These are phyloP conservation scores for Montifringilla adamsi DNA, from an alignment of 2,113 vertebrate genomes.

Conservation along the genomic window DNA sequence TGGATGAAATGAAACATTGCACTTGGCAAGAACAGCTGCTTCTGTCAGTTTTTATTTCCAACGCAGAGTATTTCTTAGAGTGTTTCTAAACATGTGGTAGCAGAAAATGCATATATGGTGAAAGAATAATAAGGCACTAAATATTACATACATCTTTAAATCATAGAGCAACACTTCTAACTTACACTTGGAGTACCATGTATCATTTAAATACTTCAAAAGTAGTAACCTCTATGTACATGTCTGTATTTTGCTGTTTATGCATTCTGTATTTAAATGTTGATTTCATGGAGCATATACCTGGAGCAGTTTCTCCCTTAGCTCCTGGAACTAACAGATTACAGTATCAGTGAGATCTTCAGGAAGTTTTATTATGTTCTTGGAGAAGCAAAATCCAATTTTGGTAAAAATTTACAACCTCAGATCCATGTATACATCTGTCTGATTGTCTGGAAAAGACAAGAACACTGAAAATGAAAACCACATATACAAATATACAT, in stretches of 20 bases:
- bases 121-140: background rate
- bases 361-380: background rate
- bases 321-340: background rate
- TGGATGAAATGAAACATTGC: background rate
- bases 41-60: background rate
- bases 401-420: background rate
- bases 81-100: background rate
- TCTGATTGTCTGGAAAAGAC: background rate
- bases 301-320: background rate
- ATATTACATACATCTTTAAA: background rate
- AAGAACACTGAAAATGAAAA: background rate
- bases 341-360: background rate
- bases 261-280: background rate
- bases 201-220: background rate
- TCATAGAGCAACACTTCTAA: background rate
- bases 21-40: background rate
- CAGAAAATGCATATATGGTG: background rate
- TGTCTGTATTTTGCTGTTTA: background rate
- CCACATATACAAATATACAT: accelerated
- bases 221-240: background rate
- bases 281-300: background rate
- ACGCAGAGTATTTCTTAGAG: background rate
- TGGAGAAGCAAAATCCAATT: background rate
- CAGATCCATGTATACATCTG: background rate
- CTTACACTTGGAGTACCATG: background rate